These are phyloP conservation scores for Xestia xanthographa DNA, from an alignment of 2,888 invertebrate species.

Conservation along the genomic window DNA sequence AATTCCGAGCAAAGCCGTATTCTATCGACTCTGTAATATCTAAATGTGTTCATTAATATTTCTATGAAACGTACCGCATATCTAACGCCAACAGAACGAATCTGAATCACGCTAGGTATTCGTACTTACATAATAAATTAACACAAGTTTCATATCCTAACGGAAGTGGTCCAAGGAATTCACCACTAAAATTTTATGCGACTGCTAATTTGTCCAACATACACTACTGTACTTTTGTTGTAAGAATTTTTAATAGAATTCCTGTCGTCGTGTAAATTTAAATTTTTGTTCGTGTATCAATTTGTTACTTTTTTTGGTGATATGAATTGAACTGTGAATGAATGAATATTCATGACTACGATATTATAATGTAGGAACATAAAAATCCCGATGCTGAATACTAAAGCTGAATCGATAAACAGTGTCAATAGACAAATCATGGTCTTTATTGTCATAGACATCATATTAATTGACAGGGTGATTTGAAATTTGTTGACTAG, in stretches of 20 bases:
- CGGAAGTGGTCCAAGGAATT: conserved; percentile 49
- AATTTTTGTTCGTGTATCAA: conserved; percentile 30
- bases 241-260: conserved; percentile 46
- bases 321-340: conserved; percentile 25
- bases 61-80: conserved; percentile 27
- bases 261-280: conserved; percentile 6
- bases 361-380: conserved; percentile 16
- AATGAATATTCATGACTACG: conserved; percentile 41
- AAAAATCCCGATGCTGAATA: conserved; percentile 38
- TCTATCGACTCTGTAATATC: conserved; percentile 25
- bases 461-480: background rate
- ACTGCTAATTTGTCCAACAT: conserved; percentile 37
- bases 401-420: conserved; percentile 27
- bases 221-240: conserved; percentile 7
- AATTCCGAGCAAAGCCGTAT: conserved; percentile 39
- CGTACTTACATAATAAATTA: conserved; percentile 41
- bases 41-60: conserved; percentile 56
- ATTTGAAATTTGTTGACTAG: conserved; percentile 2
- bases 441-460: conserved; percentile 18
- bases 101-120: conserved; percentile 42
- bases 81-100: conserved; percentile 35
- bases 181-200: conserved; percentile 27
- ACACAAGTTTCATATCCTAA: conserved; percentile 33
- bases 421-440: conserved; percentile 21
- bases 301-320: conserved; percentile 30